phyloP scores from a whole-genome alignment of 2,797 vertebrate genomes.

The Helicolenus hilgendorfi region DNA sequence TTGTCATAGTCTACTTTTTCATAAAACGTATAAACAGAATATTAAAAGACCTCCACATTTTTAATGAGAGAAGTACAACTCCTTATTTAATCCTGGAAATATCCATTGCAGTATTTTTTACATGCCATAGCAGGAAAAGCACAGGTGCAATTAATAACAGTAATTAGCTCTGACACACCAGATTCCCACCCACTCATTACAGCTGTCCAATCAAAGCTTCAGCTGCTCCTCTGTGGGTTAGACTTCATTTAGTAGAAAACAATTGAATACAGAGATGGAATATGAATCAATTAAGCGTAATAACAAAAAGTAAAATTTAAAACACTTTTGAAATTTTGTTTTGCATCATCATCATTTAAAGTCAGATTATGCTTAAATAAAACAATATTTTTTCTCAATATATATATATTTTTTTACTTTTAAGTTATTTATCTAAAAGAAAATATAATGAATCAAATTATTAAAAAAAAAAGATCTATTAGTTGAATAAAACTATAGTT shows the following conservation, averaged over 20 bases:
- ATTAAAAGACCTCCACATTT: neutral
- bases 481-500: neutral
- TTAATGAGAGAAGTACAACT: neutral
- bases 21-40: neutral
- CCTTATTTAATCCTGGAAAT: neutral
- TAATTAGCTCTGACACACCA: slow-evolving; percentile 12
- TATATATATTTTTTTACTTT: neutral
- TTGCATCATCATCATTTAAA: neutral
- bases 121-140: neutral
- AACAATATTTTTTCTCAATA: neutral
- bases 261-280: neutral
- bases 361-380: neutral
- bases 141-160: neutral
- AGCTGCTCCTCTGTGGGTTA: neutral
- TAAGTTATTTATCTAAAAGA: neutral
- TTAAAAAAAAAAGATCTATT: neutral
- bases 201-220: slow-evolving; percentile 9
- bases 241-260: neutral
- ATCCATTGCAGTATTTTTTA: neutral
- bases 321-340: neutral
- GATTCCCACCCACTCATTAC: neutral
- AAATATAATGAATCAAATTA: neutral
- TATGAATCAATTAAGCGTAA: neutral
- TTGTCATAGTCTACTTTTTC: neutral
- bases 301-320: neutral